Evolutionary conservation across 2,113 vertebrate genomes (phyloP).

Genomic region (Spea multiplicata): DNA sequence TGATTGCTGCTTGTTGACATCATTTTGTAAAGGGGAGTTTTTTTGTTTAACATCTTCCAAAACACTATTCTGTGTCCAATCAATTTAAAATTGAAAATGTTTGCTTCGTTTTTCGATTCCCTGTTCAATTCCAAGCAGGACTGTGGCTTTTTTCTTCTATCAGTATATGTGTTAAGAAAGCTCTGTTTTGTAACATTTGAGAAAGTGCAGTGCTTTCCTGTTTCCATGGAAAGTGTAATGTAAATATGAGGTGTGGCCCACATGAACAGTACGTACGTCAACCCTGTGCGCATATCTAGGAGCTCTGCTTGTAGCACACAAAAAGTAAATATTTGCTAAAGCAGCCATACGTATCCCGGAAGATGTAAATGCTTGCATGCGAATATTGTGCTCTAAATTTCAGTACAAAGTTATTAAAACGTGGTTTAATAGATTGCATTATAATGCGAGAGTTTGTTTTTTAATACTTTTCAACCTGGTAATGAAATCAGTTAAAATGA

Average conservation of each 20-base stretch:
- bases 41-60: too few relatives aligned
- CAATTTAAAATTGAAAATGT: too few relatives aligned
- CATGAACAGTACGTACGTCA: not conserved
- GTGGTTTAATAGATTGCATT: too few relatives aligned
- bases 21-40: too few relatives aligned
- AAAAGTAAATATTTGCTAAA: slow-evolving; percentile 17
- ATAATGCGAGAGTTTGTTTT: too few relatives aligned
- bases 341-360: not conserved
- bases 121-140: not conserved
- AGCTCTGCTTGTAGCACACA: not conserved
- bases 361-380: not conserved
- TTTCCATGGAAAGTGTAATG: slow-evolving; percentile 16
- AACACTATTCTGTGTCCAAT: too few relatives aligned
- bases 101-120: too few relatives aligned
- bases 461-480: too few relatives aligned
- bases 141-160: not conserved
- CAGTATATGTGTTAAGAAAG: not conserved
- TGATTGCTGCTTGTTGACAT: too few relatives aligned
- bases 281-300: not conserved
- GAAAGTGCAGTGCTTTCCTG: not conserved
- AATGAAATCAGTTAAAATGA: too few relatives aligned
- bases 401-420: too few relatives aligned
- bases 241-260: slow-evolving; percentile 2
- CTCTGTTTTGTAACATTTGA: not conserved
- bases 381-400: not conserved